Base-by-base conservation (phyloP, 2,797 vertebrate species). In the Gymnoscopelus microlampas region DNA sequence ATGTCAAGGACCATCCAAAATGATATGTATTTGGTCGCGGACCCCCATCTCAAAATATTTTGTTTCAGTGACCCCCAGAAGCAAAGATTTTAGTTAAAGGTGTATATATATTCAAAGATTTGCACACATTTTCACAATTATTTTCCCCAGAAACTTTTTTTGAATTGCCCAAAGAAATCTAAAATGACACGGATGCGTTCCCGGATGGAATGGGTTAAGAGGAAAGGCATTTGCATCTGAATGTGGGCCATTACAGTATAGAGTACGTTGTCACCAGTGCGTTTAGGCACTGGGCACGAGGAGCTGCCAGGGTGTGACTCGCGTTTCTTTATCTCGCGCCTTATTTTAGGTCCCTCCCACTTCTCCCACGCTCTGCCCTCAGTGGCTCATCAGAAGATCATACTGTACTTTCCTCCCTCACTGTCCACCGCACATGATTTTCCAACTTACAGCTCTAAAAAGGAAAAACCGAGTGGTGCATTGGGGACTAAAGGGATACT, bases 201-300 rank as follows among this genome's bases (percentile, higher is more conserved):
- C n/a, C n/a, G n/a, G n/a, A n/a, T n/a, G n/a, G n/a, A n/a, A n/a
- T n/a, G n/a, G n/a, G n/a, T n/a, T 68, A 77, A 81, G 71, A 69
- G 50, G 72, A 71, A 63, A 70, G 32, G 53, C 24, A 6, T 79
- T 70, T 73, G 44, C 77, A 80, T 87, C 67, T 73, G 70, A 85
- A 83, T 78, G 39, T 47, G 13, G 63, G 69, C 64, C n/a, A 60
- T 44, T 59, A 44, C 9, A 44, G 39, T 44, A 35, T 44, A 67
- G 61, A 68, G 59, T 53, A 70, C 32, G 26, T 32, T 39, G 14
- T 68, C 57, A 32, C 35, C 50, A 48, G 23, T 72, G 73, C 59
- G 66, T 88, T 84, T 68, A 71, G 53, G 51, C 66, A 39, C 61
- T 66, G 14, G 14, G 55, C 26, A 35, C 2, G 39, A 29, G 32